These are phyloP conservation scores for Microplitis demolitor DNA, from an alignment of 1,140 invertebrate species.

Conservation along the genomic window DNA sequence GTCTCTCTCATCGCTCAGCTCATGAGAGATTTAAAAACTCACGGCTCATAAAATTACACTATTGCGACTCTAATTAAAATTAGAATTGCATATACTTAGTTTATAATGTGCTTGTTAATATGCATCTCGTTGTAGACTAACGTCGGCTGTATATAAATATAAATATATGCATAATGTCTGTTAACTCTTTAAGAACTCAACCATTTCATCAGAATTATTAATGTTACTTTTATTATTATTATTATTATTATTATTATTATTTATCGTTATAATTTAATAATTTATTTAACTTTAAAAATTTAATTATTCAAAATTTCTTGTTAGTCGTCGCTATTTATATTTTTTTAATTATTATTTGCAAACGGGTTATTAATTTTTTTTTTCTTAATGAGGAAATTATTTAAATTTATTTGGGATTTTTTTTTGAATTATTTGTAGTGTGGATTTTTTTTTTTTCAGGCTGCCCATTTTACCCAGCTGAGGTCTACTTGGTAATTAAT, in stretches of 20 bases:
- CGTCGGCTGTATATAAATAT: neutral
- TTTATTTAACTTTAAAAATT: too few species aligned
- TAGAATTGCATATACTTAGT: neutral
- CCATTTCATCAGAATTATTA: neutral
- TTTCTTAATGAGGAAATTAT: too few species aligned
- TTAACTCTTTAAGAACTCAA: too few species aligned
- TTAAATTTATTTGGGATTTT: too few species aligned
- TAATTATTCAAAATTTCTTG: too few species aligned
- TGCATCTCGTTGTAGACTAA: neutral
- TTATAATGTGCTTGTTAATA: neutral
- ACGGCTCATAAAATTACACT: constrained; percentile 22
- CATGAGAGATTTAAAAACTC: neutral
- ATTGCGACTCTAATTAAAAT: constrained; percentile 1
- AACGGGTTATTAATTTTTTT: too few species aligned
- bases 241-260: neutral
- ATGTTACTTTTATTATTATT: neutral
- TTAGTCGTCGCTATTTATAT: too few species aligned
- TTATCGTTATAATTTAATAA: neutral
- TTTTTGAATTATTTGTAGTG: too few species aligned
- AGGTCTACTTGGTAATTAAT: too few species aligned
- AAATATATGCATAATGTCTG: neutral
- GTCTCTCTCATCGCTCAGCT: neutral
- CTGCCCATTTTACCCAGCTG: too few species aligned
- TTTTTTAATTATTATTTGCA: too few species aligned
- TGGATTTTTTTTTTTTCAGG: too few species aligned